Base-by-base conservation (phyloP, 1,140 invertebrate species). In the Scaptomyza montana region DNA sequence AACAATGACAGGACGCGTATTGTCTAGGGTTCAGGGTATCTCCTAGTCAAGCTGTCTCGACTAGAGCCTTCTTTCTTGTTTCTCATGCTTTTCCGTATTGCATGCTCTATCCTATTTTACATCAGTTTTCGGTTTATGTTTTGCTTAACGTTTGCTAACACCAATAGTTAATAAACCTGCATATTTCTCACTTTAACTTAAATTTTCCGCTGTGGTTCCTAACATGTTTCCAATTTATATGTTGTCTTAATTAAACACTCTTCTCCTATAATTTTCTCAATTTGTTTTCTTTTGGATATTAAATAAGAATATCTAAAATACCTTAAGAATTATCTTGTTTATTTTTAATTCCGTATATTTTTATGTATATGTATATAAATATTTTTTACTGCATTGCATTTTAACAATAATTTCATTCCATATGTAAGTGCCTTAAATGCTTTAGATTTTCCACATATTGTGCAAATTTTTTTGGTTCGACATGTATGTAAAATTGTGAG, bases 291-390 rank as follows among this genome's bases (percentile, higher is more conserved):
- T 74, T 73, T 91, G 91, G 91, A 92, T 91, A 87, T 92, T 92
- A 92, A 92, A 92, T 92, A 92, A 92, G 91, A 92, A 92, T 92
- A 92, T 91, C 90, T 92, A 92, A 92, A 92, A 92, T 92, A 92
- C 91, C 90, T 91, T 91, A 91, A 78, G 36, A 63, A 56, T 74
- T 69, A 75, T 67, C 45, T 80, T 70, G 33, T 69, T 59, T 51
- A 9, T 28, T 16, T 51, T 64, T 45, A 53, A 53, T 65, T 69
- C 60, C 63, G 61, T 36, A 50, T 69, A 68, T 55, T 57, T 59
- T 56, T 69, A 53, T 74, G 66, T 87, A 82, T 86, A 74, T 81
- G 67, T 82, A 80, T 87, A 87, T 90, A 90, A 70, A 90, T 80
- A 90, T 79, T 68, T 87, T 69, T 68, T 85, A 75, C 80, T 77